phyloP scores from a whole-genome alignment of 2,113 vertebrate species.

The Seriola aureovittata region DNA sequence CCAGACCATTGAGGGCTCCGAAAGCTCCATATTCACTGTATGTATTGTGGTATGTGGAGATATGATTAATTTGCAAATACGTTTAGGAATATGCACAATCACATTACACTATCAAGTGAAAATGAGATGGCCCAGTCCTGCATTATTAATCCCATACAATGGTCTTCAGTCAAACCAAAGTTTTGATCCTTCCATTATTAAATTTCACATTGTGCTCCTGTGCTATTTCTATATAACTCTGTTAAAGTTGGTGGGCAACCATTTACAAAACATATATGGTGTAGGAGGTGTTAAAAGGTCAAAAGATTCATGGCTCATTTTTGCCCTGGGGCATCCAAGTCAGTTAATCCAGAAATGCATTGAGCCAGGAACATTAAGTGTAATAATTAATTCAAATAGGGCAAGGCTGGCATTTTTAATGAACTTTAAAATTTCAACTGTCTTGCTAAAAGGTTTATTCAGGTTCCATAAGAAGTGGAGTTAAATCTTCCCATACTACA shows the following conservation, averaged over 20 bases:
- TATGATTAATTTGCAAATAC: not conserved
- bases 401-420: not conserved
- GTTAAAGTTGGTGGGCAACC: not conserved
- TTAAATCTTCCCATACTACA: not conserved
- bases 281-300: not conserved
- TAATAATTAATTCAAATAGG: not conserved
- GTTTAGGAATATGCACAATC: not conserved
- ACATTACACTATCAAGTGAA: not conserved
- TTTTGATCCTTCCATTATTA: not conserved
- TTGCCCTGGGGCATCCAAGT: not conserved
- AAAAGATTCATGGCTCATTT: not conserved
- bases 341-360: not conserved
- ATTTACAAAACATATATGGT: not conserved
- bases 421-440: not conserved
- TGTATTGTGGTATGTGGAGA: not conserved
- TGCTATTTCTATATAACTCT: not conserved
- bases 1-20: not conserved
- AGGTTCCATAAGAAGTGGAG: not conserved
- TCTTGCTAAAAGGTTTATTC: not conserved
- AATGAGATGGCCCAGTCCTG: no score
- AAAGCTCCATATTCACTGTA: not conserved
- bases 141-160: not conserved
- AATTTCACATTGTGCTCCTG: not conserved
- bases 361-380: not conserved
- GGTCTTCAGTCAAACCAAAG: not conserved